These are phyloP conservation scores for Syritta pipiens DNA, from an alignment of 2,888 invertebrate genomes.

Conservation along the genomic window DNA sequence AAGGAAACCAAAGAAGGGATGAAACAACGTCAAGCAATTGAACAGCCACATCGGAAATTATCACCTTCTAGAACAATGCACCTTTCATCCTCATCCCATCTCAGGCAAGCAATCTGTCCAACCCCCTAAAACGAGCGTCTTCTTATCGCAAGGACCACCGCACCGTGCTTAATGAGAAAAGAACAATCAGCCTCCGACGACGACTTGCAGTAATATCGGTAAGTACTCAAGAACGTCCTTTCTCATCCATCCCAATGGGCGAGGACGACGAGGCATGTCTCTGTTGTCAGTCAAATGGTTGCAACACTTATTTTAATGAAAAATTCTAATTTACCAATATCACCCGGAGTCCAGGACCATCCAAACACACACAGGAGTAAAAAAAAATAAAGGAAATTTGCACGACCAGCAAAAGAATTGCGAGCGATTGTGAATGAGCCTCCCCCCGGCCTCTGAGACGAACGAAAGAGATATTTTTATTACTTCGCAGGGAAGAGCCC, in stretches of 20 bases:
- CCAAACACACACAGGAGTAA: slow-evolving; percentile 35
- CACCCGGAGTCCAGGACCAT: slow-evolving; percentile 50
- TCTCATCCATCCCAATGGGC: too few relatives aligned
- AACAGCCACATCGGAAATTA: slow-evolving; percentile 69
- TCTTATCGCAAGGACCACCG: slow-evolving; percentile 65
- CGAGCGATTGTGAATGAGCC: slow-evolving; percentile 44
- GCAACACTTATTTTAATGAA: slow-evolving; percentile 72
- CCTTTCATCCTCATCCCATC: slow-evolving; percentile 36
- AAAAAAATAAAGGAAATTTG: slow-evolving; percentile 13
- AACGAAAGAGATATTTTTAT: slow-evolving; percentile 66
- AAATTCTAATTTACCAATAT: slow-evolving; percentile 72
- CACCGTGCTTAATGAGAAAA: slow-evolving; percentile 69
- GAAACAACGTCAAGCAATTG: slow-evolving; percentile 63
- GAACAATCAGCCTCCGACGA: slow-evolving; percentile 64
- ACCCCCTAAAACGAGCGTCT: slow-evolving; percentile 52
- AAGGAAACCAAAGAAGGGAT: slow-evolving; percentile 43
- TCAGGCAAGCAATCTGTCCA: slow-evolving; percentile 65
- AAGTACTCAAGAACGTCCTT: slow-evolving; percentile 69
- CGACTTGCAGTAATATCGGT: slow-evolving; percentile 57
- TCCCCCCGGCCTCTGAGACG: neutral
- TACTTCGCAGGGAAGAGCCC: slow-evolving; percentile 42
- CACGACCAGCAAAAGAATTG: slow-evolving; percentile 19
- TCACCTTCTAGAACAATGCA: slow-evolving; percentile 68
- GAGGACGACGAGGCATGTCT: too few relatives aligned
- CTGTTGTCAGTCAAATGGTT: slow-evolving; percentile 71